Percentiles rank a stretch among this genome's conserved stretches.
Conservation (phyloP, 2,888 invertebrate genomes). For the Leptopilina drosophilae region DNA sequence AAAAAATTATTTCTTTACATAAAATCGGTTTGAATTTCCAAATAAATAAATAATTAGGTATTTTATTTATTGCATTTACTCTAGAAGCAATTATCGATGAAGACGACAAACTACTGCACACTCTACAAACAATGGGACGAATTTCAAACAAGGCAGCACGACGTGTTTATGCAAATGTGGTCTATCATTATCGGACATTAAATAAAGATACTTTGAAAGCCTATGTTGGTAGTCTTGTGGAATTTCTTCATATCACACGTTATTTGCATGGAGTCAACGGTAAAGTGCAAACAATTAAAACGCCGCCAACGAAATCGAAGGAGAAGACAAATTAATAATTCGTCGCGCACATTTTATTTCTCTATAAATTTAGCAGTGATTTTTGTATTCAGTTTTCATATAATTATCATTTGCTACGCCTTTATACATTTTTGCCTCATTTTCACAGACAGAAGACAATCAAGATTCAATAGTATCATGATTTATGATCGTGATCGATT, state of each 20-base stretch:
- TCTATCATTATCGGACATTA: constrained; percentile 79
- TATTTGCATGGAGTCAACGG: constrained; percentile 64
- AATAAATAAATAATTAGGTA: background rate
- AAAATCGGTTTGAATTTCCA: background rate
- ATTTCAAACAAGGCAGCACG: constrained; percentile 85
- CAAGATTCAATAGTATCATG: background rate
- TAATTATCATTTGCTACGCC: constrained; percentile 15
- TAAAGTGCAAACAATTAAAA: constrained; percentile 55
- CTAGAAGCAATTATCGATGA: constrained; percentile 80
- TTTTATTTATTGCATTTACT: constrained; percentile 26
- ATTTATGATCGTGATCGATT: background rate
- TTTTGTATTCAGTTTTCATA: constrained; percentile 37
- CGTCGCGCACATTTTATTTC: background rate
- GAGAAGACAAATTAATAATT: constrained; percentile 41
- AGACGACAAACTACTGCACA: constrained; percentile 84
- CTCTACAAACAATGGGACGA: constrained; percentile 85
- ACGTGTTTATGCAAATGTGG: constrained; percentile 84
- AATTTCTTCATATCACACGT: constrained; percentile 69
- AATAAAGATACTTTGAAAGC: constrained; percentile 65
- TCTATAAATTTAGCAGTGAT: background rate
- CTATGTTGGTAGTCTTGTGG: constrained; percentile 68
- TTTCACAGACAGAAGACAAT: constrained; percentile 1
- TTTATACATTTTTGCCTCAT: background rate
- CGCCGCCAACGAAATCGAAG: constrained; percentile 41
- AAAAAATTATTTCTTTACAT: too few species aligned